Evolutionary conservation across 37 sponge, comb jelly and placozoan species (phyloP), one percentile per base, ranked within the genome.

Genomic region (Eunapius fragilis): DNA sequence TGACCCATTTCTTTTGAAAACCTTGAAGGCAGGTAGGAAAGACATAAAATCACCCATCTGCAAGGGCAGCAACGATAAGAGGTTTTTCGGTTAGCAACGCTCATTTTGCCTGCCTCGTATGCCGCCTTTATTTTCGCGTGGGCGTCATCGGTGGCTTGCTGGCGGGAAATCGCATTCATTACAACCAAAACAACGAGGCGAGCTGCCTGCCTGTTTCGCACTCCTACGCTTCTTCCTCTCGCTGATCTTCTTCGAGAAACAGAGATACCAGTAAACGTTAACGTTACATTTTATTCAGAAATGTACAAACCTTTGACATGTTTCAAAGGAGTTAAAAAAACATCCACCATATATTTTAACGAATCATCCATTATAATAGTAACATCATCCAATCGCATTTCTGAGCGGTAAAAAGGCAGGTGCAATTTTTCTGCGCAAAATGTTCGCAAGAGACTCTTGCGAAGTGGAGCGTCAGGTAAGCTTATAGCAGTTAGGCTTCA

Each of bases 1-100:
- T 22, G 49, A 93, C 94, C 88, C 90, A 80, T 93, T 87, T 67
- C 88, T 82, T 11, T 75, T 80, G 82, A 69, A 93, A 22, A 33
- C 84, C 75, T 69, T 87, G 78, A 93, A 93, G 30, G 88, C 87
- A 25, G 72, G 75, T n/a, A 93, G 72, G 2, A 70, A 32, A 22
- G 74, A 75, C 80, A 93, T 87, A 25, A 47, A 69, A 49, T 83
- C 85, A 3, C 31, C 85, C 28, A 89, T 80, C 93, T 93, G 32
- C 13, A 73, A 72, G 45, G 58, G 14, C 10, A 25, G 41, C 41
- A 41, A 3, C 41, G 41, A 41, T 67, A 23, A 67, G 32, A 49
- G 23, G 9, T 35, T 25, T 35, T 11, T n/a, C 27, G 26, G n/a
- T 17, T 24, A 7, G 36, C 25, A 19, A 69, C 36, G 14, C 36